phyloP scores from a whole-genome alignment of 1,140 invertebrate species.

The Metopolophium dirhodum region DNA sequence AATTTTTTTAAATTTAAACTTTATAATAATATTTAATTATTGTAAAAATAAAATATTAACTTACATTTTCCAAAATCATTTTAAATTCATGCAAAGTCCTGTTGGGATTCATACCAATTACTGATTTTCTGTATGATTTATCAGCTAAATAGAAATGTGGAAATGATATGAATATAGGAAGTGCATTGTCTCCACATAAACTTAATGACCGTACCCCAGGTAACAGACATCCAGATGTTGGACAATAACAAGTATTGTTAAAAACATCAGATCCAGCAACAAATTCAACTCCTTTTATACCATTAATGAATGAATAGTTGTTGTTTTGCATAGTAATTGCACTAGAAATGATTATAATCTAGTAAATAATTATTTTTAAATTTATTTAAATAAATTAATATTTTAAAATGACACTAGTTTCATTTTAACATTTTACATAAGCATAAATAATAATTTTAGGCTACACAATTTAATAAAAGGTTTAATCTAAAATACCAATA shows the following conservation, averaged over 20 bases:
- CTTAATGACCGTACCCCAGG: constrained; percentile 46
- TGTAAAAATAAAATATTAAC: neutral
- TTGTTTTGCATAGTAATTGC: constrained; percentile 32
- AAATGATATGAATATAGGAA: constrained; percentile 73
- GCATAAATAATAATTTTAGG: neutral
- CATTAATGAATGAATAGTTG: constrained; percentile 9
- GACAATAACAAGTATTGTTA: constrained; percentile 45
- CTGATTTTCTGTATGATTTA: constrained; percentile 65
- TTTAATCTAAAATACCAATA: neutral
- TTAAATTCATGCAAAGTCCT: constrained; percentile 68
- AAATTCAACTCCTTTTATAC: constrained; percentile 40
- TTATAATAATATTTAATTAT: neutral
- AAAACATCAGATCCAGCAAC: constrained; percentile 24
- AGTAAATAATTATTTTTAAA: neutral
- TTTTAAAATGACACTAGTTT: neutral
- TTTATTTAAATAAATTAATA: neutral
- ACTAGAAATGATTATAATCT: constrained; percentile 14
- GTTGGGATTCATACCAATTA: constrained; percentile 70
- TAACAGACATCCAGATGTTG: constrained; percentile 17
- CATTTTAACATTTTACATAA: neutral
- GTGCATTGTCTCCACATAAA: constrained; percentile 1
- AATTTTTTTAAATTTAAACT: neutral
- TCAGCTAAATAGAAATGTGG: constrained; percentile 77
- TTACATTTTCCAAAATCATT: constrained; percentile 72
- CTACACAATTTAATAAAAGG: neutral